A percentile compares a stretch with the other conserved stretches of the same genome.
These are phyloP conservation scores for Anthoscopus minutus DNA, from an alignment of 2,113 vertebrate genomes.

Conservation along the genomic window DNA sequence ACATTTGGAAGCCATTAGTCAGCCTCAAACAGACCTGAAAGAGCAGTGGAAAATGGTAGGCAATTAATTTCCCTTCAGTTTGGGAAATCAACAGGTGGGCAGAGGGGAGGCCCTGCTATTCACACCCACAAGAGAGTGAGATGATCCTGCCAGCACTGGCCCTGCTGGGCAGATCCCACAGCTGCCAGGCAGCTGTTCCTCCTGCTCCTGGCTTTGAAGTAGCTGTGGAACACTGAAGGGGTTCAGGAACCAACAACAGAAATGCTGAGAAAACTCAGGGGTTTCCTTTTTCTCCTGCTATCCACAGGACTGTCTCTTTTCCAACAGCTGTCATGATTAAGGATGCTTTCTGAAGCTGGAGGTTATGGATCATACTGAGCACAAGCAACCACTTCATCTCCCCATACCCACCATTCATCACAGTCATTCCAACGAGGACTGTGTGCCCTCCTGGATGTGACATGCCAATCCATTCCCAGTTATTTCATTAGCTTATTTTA, in stretches of 20 bases:
- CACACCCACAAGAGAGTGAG: background rate
- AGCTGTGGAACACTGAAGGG: fast-evolving
- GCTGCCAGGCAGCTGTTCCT: background rate
- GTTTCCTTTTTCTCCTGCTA: background rate
- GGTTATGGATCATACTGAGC: background rate
- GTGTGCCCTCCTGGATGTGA: background rate
- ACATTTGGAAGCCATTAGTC: background rate
- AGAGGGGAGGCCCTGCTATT: background rate
- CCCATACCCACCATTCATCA: background rate
- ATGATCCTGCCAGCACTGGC: background rate
- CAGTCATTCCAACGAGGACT: background rate
- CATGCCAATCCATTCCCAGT: background rate
- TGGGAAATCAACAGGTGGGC: background rate
- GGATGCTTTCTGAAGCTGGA: background rate
- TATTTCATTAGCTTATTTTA: background rate
- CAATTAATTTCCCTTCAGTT: background rate
- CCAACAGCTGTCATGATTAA: background rate
- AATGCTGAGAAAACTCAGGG: background rate
- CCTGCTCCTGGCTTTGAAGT: background rate
- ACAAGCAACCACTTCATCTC: background rate
- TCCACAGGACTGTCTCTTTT: background rate
- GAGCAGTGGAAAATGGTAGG: background rate
- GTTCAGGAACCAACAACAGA: background rate
- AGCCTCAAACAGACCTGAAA: background rate
- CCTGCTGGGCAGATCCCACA: background rate